Evolutionary conservation across 1,140 invertebrate genomes (phyloP), one percentile per base, ranked within the genome.

Genomic region (Halesus radiatus): DNA sequence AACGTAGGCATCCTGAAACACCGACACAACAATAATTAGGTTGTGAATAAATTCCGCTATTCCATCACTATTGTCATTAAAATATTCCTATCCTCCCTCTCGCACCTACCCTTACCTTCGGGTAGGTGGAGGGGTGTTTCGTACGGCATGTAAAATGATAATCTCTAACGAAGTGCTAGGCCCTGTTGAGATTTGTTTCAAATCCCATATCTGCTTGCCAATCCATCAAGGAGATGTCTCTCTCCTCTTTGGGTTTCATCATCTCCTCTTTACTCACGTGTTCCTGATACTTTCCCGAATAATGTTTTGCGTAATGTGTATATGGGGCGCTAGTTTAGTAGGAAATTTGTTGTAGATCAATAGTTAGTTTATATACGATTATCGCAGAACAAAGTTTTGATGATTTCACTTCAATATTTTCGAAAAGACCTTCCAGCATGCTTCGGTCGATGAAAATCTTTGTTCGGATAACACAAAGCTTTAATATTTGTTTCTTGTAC

Each of bases 131-230:
- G 53, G 52, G 45, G 10, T 45, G 37, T 45, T 8, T 45, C 37
- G 10, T 7, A 45, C 37, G 52, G 50, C 22, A 73, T 78, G 20
- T 78, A 83, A 83, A 83, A 83, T 76, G 82, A 83, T 83, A 83
- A 83, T 83, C 82, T 80, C 76, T 81, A 79, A 79, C 60, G 77
- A 83, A 83, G 82, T 83, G 82, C 80, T 77, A 78, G 80, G 73
- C 78, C 79, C 77, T 83, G 82, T 83, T 81, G 82, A 83, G 82
- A 80, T 77, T 83, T 83, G 82, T 79, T 74, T 56, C 82, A 83
- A 83, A 83, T 83, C 82, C 82, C 82, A 81, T 80, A 79, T 80
- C 82, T 80, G 74, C 80, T 79, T 76, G 82, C 73, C 77, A 80
- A 83, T 83, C 82, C 82, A 83, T 83, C 82, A 83, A 83, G 80